Conservation (phyloP, 2,797 vertebrate genomes). For the Mergus octosetaceus region DNA sequence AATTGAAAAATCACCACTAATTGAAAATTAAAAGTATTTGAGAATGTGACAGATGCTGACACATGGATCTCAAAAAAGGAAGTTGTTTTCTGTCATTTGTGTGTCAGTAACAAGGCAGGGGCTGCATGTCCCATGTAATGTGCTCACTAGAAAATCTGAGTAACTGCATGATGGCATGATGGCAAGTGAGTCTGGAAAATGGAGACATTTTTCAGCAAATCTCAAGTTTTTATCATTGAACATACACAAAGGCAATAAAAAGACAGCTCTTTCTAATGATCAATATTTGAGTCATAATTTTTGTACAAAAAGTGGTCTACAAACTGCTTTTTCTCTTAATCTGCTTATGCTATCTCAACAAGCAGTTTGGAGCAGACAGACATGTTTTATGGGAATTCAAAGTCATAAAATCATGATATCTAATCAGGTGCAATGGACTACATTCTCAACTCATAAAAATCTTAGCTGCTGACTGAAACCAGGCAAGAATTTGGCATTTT, state of each 20-base stretch:
- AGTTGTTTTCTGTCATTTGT: conserved; percentile 39
- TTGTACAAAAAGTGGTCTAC: neutral
- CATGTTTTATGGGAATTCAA: neutral
- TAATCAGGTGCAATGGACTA: neutral
- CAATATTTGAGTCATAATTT: neutral
- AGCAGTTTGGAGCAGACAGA: neutral
- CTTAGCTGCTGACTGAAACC: neutral
- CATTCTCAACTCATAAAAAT: neutral
- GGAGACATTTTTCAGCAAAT: neutral
- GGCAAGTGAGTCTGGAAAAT: conserved; percentile 13
- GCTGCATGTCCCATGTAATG: neutral
- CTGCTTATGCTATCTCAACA: neutral
- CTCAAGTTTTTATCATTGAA: neutral
- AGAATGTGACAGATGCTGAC: conserved; percentile 39
- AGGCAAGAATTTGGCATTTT: neutral
- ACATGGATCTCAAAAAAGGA: conserved; percentile 34
- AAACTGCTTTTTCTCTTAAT: neutral
- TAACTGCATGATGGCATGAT: neutral
- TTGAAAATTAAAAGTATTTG: conserved; percentile 48
- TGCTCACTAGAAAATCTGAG: conserved; percentile 17
- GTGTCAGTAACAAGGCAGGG: neutral
- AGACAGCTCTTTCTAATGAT: neutral
- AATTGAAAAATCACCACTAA: neutral
- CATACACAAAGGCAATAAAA: neutral
- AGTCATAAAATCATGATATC: neutral